These are phyloP conservation scores for Microcaecilia unicolor DNA, from an alignment of 2,797 vertebrate genomes.

Conservation along the genomic window DNA sequence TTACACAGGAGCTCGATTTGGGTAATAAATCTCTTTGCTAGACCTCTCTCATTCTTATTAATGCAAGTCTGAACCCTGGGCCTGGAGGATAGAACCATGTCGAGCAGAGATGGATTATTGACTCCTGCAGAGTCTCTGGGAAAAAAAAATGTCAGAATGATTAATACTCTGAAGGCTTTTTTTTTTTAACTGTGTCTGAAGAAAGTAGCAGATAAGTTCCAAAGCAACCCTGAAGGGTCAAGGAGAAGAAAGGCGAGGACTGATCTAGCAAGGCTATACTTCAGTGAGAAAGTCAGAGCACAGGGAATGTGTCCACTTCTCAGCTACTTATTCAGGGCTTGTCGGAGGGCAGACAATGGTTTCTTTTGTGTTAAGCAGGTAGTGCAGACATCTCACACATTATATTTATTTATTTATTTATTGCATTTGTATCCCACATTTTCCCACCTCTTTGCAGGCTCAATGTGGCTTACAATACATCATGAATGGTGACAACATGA, in stretches of 20 bases:
- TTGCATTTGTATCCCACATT: too few relatives aligned
- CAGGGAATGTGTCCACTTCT: not conserved
- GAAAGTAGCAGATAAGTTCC: constrained; percentile 3
- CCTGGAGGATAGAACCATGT: not conserved
- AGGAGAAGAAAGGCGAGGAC: not conserved
- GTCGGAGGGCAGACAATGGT: not conserved
- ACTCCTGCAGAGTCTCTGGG: not conserved
- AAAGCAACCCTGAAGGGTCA: not conserved
- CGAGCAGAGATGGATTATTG: constrained; percentile 7
- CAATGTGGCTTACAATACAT: too few relatives aligned
- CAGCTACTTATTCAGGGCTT: not conserved
- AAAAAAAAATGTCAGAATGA: constrained; percentile 19
- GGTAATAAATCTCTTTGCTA: not conserved
- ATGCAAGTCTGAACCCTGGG: not conserved
- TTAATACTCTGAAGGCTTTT: constrained; percentile 13
- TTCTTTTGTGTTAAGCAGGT: fast-evolving
- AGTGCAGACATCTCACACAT: not conserved
- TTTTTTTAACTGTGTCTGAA: not conserved
- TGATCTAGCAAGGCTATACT: not conserved
- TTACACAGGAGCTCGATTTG: not conserved
- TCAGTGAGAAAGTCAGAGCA: too few relatives aligned
- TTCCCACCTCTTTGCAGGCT: too few relatives aligned
- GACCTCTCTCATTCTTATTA: not conserved
- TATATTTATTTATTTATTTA: too few relatives aligned
- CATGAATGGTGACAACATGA: too few relatives aligned